Evolutionary conservation across 1,140 invertebrate genomes (phyloP), one percentile per base, ranked within the genome.

Genomic region (Drosophila nebulosa): DNA sequence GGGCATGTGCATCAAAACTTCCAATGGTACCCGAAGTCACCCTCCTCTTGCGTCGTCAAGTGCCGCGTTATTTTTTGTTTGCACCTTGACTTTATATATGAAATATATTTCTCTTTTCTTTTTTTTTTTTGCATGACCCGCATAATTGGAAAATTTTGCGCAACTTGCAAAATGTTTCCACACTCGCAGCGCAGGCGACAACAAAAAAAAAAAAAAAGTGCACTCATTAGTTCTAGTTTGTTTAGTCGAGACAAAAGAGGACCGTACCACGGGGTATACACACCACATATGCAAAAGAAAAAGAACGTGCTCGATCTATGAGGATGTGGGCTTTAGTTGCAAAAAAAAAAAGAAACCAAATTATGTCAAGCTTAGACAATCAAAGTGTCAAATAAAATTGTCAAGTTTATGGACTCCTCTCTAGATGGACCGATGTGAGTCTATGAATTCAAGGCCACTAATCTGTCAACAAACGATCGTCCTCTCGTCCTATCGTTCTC

Each of bases 311-410:
- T 74, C 63, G 22, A 0, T 53, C 35, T 67, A 66, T 78, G 68
- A 61, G 32, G 46, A 70, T 67, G 59, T 64, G 67, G 83, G 78
- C 83, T 86, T 86, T 88, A 32, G 64, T 46, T 36, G 39, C 66
- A 30, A 56, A 30, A 27, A 59, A 14, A 57, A 59, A 36, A 60
- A 65, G 26, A 39, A 50, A 53, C 57, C 39, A 57, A 67, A 70
- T 62, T 62, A 62, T 81, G 81, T 73, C 68, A 69, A 78, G 83
- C 83, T 88, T 83, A 83, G 74, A 74, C 75, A 88, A 88, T 88
- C 79, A 69, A 86, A 78, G 84, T 88, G 83, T 86, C 83, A 88
- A 86, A 86, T 86, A 86, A 86, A 86, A 61, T 83, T 78, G 79
- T 79, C 83, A 83, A 88, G 51, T 86, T 86, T 88, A 86, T 73